Evolutionary conservation across 2,888 invertebrate genomes (phyloP).

Genomic region (Hyposoter didymator): DNA sequence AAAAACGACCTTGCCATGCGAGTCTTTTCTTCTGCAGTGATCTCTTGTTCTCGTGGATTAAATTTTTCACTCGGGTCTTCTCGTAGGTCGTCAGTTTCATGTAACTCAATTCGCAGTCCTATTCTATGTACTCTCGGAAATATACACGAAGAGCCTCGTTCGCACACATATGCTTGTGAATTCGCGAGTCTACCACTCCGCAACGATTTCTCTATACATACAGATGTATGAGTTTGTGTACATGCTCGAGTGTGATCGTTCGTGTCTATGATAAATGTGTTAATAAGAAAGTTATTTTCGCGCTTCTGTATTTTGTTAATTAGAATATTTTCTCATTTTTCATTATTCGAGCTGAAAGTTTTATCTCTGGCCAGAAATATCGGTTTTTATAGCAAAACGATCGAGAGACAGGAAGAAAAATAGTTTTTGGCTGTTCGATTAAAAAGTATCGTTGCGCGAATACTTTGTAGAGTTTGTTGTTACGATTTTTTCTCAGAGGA

Average conservation of each 20-base stretch:
- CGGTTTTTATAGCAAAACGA: neutral
- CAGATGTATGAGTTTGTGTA: neutral
- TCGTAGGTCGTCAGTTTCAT: conserved; percentile 45
- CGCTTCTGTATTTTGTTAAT: neutral
- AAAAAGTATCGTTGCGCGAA: neutral
- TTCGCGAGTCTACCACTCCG: neutral
- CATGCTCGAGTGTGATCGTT: neutral
- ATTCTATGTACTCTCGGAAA: conserved; percentile 9
- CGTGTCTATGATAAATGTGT: neutral
- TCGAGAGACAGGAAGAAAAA: neutral
- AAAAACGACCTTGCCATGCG: conserved; percentile 13
- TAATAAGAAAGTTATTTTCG: neutral
- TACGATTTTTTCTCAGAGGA: neutral
- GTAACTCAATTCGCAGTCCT: conserved; percentile 56
- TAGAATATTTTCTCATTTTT: neutral
- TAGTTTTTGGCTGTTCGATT: neutral
- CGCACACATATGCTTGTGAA: neutral
- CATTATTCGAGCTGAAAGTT: neutral
- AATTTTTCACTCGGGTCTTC: conserved; percentile 17
- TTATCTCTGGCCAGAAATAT: neutral
- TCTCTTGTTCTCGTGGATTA: conserved; percentile 8
- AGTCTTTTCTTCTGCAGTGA: conserved; percentile 27
- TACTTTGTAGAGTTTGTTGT: neutral
- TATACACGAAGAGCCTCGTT: neutral
- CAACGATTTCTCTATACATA: neutral